Percentiles rank a stretch among this genome's conserved stretches.
Evolutionary conservation across 2,888 invertebrate species (phyloP).

Genomic region (Neocrepidodera transversa): DNA sequence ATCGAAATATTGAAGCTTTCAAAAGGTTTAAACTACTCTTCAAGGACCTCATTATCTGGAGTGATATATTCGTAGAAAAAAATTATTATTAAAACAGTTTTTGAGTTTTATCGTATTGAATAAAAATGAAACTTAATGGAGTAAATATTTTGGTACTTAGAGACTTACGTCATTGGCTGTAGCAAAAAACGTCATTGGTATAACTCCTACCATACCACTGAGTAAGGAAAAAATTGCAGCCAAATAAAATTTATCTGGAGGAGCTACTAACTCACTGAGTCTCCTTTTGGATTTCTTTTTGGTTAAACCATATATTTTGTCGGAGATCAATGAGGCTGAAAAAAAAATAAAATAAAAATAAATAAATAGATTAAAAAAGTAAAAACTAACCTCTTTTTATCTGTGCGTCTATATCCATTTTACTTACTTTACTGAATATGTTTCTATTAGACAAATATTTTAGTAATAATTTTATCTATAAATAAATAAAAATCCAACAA

Average conservation of each 20-base stretch:
- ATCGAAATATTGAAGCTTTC: no score
- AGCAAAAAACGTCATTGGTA: constrained; percentile 24
- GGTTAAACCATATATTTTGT: neutral
- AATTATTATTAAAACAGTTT: no score
- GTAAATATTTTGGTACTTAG: neutral
- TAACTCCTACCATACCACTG: constrained; percentile 9
- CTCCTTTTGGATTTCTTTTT: neutral
- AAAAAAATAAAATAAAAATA: neutral
- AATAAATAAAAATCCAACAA: no score
- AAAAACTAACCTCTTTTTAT: constrained; percentile 1
- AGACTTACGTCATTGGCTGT: constrained; percentile 30
- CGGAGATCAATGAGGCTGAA: constrained; percentile 6
- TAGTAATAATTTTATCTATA: no score
- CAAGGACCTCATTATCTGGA: no score
- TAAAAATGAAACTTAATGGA: no score
- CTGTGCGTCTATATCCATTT: neutral
- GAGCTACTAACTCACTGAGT: constrained; percentile 1
- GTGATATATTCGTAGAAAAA: neutral
- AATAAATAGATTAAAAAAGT: neutral
- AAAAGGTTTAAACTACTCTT: no score
- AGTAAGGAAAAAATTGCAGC: constrained; percentile 21
- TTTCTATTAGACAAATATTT: no score
- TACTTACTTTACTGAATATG: no score
- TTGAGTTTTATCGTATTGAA: no score
- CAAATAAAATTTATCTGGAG: constrained; percentile 18